A percentile compares a stretch with the other conserved stretches of the same genome.
phyloP scores from a whole-genome alignment of 2,888 invertebrate genomes.

The Chrysolina americana region DNA sequence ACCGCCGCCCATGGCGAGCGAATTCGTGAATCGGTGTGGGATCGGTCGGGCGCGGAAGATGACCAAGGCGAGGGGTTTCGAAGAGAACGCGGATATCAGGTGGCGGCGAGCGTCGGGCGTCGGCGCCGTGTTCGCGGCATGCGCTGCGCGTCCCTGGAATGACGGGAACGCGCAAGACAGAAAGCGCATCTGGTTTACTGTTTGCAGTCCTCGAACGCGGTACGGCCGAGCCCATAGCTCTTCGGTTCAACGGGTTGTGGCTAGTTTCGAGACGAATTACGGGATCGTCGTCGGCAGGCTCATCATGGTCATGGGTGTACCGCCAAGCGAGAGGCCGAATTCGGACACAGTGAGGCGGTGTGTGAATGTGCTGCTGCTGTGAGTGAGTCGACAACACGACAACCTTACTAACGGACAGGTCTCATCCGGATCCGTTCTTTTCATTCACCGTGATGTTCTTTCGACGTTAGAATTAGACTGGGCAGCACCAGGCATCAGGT shows the following conservation, averaged over 20 bases:
- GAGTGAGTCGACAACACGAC: conserved; percentile 50
- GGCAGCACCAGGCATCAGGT: conserved; percentile 49
- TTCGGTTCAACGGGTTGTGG: conserved; percentile 61
- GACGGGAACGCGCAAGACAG: conserved; percentile 50
- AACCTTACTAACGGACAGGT: conserved; percentile 40
- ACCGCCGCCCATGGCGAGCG: conserved; percentile 16
- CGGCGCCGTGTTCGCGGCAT: conserved; percentile 47
- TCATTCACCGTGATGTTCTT: conserved; percentile 37
- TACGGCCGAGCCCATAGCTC: conserved; percentile 54
- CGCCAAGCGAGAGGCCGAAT: conserved; percentile 52
- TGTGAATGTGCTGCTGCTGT: conserved; percentile 57
- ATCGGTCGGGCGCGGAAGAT: conserved; percentile 21
- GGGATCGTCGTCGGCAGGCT: conserved; percentile 44
- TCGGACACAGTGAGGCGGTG: conserved; percentile 60
- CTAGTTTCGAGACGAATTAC: conserved; percentile 49
- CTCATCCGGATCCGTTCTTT: conserved; percentile 30
- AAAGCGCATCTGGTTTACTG: conserved; percentile 55
- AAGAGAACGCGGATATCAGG: conserved; percentile 12
- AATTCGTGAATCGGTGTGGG: conserved; percentile 11
- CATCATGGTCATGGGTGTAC: conserved; percentile 61
- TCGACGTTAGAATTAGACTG: conserved; percentile 34
- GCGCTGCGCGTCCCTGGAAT: conserved; percentile 53
- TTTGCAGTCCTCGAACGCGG: conserved; percentile 56
- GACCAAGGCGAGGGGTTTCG: conserved; percentile 18
- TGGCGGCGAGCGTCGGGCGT: conserved; percentile 28